These are phyloP conservation scores for Bradysia coprophila DNA, from an alignment of 1,140 invertebrate species.

Conservation along the genomic window DNA sequence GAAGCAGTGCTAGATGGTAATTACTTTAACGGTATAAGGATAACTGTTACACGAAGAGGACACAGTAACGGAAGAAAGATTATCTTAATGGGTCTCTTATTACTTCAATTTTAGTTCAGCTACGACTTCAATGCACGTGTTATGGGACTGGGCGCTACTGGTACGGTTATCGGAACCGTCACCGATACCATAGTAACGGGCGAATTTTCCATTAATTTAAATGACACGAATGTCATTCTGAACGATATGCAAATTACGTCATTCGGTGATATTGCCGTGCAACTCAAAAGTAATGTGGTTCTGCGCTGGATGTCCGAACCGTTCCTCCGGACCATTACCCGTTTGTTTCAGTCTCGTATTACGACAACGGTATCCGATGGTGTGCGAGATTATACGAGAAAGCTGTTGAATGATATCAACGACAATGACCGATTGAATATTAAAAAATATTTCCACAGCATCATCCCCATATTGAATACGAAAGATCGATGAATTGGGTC, in stretches of 20 bases:
- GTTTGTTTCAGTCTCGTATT: not conserved
- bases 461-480: not conserved
- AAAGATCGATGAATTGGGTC: too few species aligned
- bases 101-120: too few species aligned
- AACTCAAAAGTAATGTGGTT: not conserved
- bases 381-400: not conserved
- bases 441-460: not conserved
- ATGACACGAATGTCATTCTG: not conserved
- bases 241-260: not conserved
- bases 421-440: not conserved
- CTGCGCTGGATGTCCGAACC: not conserved
- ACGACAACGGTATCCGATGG: constrained; percentile 1
- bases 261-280: not conserved
- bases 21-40: too few species aligned
- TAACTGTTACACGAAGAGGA: too few species aligned
- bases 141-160: not conserved
- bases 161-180: not conserved
- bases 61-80: too few species aligned
- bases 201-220: not conserved
- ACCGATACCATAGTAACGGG: not conserved
- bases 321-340: not conserved
- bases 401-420: not conserved
- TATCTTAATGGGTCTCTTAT: too few species aligned
- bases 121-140: not conserved
- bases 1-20: too few species aligned